phyloP scores from a whole-genome alignment of 2,113 vertebrate genomes.

The Arvicanthis niloticus region DNA sequence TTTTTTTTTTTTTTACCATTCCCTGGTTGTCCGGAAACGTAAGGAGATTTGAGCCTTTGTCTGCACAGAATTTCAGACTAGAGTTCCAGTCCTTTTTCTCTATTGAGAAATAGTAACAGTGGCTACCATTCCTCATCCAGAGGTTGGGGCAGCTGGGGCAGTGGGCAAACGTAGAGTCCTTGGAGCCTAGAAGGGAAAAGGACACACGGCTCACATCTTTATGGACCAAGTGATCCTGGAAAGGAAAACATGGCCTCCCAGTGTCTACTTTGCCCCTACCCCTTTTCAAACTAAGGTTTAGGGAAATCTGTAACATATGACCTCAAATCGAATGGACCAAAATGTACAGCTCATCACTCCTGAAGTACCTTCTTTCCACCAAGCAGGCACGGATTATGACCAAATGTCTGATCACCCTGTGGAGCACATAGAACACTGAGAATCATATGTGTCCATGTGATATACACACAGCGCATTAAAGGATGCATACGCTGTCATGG shows the following conservation, averaged over 20 bases:
- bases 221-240: background rate
- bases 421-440: background rate
- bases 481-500: background rate
- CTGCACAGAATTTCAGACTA: slow-evolving; percentile 70
- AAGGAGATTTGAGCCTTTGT: slow-evolving; percentile 75
- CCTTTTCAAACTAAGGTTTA: background rate
- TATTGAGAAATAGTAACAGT: slow-evolving; percentile 83
- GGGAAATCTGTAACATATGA: background rate
- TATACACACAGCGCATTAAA: background rate
- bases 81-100: slow-evolving; percentile 62
- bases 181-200: slow-evolving; percentile 49
- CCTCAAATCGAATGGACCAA: background rate
- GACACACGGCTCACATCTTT: background rate
- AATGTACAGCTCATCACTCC: background rate
- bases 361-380: background rate
- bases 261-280: background rate
- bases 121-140: slow-evolving; percentile 77
- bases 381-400: background rate
- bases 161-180: background rate
- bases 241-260: background rate
- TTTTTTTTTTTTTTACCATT: slow-evolving; percentile 63
- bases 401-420: background rate
- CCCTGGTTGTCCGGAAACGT: slow-evolving; percentile 44
- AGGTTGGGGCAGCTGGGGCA: slow-evolving; percentile 76
- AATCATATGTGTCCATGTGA: background rate